Conservation (phyloP, 2,888 invertebrate genomes). For the Drosophila anomelani region DNA sequence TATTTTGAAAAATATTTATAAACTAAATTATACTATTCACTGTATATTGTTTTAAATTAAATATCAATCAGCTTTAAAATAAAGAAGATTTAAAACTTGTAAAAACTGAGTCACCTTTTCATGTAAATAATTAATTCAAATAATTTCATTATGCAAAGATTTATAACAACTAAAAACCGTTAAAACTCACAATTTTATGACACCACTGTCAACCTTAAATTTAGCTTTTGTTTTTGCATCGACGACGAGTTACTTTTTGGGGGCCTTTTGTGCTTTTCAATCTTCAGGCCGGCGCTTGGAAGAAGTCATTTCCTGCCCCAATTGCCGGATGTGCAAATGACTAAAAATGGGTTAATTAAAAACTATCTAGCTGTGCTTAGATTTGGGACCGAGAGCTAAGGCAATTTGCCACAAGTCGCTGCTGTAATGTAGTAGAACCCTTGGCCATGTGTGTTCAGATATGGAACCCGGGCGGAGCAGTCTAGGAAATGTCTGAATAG, state of each 20-base stretch:
- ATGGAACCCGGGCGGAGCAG: slow-evolving; percentile 14
- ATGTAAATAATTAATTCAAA: not conserved
- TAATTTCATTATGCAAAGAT: not conserved
- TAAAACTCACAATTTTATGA: not conserved
- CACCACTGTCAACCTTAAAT: slow-evolving; percentile 16
- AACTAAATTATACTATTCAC: no score
- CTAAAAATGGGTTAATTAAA: slow-evolving; percentile 76
- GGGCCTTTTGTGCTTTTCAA: slow-evolving; percentile 31
- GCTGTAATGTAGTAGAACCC: slow-evolving; percentile 9
- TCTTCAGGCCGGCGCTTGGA: slow-evolving; percentile 38
- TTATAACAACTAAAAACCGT: not conserved
- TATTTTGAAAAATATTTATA: no score
- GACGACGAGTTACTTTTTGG: slow-evolving; percentile 16
- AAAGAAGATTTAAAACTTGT: not conserved
- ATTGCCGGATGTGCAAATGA: slow-evolving; percentile 70
- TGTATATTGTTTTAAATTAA: no score
- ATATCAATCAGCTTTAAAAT: no score
- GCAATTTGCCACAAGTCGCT: slow-evolving; percentile 9
- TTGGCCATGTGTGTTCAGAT: slow-evolving; percentile 7
- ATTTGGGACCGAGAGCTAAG: slow-evolving; percentile 20
- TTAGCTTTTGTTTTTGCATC: slow-evolving; percentile 29
- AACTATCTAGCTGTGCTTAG: slow-evolving; percentile 39
- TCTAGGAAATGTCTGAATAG: slow-evolving; percentile 64
- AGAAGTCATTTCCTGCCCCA: slow-evolving; percentile 63
- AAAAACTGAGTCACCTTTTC: not conserved